Evolutionary conservation across 2,797 vertebrate species (phyloP), one percentile per base, ranked within the genome.

Genomic region (Coregonus suidteri): DNA sequence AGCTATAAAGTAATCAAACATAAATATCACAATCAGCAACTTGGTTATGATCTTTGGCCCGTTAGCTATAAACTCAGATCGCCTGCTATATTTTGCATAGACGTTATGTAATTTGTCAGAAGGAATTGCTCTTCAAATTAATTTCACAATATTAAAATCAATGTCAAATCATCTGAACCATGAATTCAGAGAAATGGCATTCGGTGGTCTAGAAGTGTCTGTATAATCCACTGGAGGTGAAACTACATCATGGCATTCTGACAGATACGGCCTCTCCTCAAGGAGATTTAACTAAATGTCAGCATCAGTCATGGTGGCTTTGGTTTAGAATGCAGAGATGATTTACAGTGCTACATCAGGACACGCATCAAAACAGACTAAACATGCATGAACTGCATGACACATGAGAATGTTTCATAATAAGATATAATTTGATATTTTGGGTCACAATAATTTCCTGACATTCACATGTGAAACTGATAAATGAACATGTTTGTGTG

Each of bases 21-120:
- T 18, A 83, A 88, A 83, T 59, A 83, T 81, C 71, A 80, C 76
- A 82, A 76, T 85, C 82, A 79, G 71, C 25, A 54, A 77, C 84
- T 41, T 77, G 81, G 53, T 81, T 72, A 67, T 75, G 81, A 84
- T 84, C 14, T 41, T 41, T 41, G 37, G 6, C 6, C 37, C 6
- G 6, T 7, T 41, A 2, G 37, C 37, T 41, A 41, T 41, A 9
- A 41, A 25, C 37, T 41, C 37, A 7, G 37, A 56, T 6, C 15
- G 18, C 54, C 18, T 56, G 16, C 54, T 56, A 9, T 41, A 41
- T 6, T 41, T 9, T 41, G 18, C 54, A 56, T 56, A n/a, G 16
- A 56, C 18, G 3, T 56, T 56, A 56, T n/a, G 54, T 56, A 6
- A 56, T 56, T 56, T 56, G 54, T 18, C 54, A n/a, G 5, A 16